Percentiles rank a stretch among this genome's conserved stretches.
phyloP scores from a whole-genome alignment of 2,113 vertebrate species.

The Nanger granti region DNA sequence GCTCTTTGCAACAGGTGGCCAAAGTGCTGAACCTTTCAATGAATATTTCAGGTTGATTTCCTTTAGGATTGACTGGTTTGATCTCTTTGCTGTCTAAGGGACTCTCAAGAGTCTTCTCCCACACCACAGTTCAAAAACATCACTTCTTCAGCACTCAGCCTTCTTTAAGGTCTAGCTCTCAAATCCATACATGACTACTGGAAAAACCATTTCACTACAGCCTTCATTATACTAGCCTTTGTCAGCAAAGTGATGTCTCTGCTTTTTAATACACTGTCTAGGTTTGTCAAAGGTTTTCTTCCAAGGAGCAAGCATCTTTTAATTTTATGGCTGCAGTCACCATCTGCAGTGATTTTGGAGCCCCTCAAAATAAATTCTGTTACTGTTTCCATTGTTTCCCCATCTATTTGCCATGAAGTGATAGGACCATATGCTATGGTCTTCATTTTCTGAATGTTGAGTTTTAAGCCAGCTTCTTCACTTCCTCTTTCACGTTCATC shows the following conservation, averaged over 20 bases:
- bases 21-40: neutral
- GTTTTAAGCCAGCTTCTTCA: neutral
- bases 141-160: neutral
- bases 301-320: neutral
- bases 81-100: neutral
- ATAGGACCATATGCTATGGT: neutral
- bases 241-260: neutral
- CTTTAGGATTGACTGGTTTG: neutral
- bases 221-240: neutral
- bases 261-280: neutral
- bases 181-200: neutral
- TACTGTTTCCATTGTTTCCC: neutral
- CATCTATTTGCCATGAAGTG: neutral
- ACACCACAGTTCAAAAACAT: neutral
- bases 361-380: neutral
- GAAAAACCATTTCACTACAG: neutral
- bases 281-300: neutral
- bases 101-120: neutral
- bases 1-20: neutral
- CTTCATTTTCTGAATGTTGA: neutral
- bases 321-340: neutral
- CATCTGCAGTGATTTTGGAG: neutral
- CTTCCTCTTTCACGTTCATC: neutral
- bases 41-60: neutral
- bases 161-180: neutral